Evolutionary conservation across 2,888 invertebrate species (phyloP).

Genomic region (Patella caerulea): DNA sequence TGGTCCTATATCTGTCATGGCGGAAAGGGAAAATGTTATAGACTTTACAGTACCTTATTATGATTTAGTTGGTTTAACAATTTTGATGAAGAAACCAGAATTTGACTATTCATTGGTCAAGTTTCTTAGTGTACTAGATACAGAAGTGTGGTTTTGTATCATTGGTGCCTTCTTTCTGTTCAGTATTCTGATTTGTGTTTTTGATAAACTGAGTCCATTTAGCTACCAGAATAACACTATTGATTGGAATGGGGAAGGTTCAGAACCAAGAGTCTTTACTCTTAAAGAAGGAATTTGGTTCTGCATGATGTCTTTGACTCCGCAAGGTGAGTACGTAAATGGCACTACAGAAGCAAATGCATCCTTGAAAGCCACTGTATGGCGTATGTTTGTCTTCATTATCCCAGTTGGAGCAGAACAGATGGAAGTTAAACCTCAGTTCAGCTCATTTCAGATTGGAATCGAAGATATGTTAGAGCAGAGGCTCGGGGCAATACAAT

Average conservation of each 20-base stretch:
- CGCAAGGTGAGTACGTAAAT: conserved; percentile 75
- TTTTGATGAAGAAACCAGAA: conserved; percentile 92
- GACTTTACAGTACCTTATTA: conserved; percentile 99
- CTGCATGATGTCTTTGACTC: conserved; percentile 98
- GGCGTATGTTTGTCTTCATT: no score
- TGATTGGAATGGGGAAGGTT: conserved; percentile 83
- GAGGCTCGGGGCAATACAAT: no score
- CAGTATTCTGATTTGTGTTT: conserved; percentile 90
- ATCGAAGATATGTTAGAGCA: no score
- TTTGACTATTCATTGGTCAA: conserved; percentile 81
- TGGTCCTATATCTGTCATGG: conserved; percentile 96
- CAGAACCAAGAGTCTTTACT: conserved; percentile 88
- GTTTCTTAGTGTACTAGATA: conserved; percentile 95
- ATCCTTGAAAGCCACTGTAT: no score
- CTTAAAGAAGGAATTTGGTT: conserved; percentile 98
- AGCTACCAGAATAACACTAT: conserved; percentile 81
- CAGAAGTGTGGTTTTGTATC: conserved; percentile 97
- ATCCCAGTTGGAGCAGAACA: no score
- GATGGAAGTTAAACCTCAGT: no score
- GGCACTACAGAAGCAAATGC: no score
- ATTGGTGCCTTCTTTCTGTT: conserved; percentile 69
- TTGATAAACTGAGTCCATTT: conserved; percentile 97
- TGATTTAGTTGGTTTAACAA: conserved; percentile 96
- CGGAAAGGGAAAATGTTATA: conserved; percentile 88
- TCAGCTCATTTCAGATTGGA: no score